These are phyloP conservation scores for Macrosiphum euphorbiae DNA, from an alignment of 2,888 invertebrate genomes.

Conservation along the genomic window DNA sequence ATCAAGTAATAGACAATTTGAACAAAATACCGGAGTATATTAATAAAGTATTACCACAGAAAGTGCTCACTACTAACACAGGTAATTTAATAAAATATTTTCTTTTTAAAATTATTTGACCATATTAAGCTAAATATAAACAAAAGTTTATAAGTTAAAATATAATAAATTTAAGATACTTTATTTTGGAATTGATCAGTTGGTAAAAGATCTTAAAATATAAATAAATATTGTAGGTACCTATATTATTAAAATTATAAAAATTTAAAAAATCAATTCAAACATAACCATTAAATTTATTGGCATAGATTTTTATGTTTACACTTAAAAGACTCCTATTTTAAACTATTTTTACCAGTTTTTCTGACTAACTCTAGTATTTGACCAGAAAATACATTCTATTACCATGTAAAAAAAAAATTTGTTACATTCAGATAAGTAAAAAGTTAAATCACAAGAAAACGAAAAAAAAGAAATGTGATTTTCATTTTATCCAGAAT, in stretches of 20 bases:
- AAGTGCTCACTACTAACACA: slow-evolving; percentile 70
- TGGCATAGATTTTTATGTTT: not conserved
- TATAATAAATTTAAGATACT: not conserved
- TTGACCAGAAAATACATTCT: not conserved
- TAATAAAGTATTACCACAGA: slow-evolving; percentile 70
- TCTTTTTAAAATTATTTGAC: not conserved
- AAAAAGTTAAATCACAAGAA: not conserved
- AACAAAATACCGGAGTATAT: slow-evolving; percentile 71
- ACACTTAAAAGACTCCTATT: too few species aligned
- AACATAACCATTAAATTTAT: not conserved
- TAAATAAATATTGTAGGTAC: not conserved
- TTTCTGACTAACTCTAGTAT: too few species aligned
- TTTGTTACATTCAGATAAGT: not conserved
- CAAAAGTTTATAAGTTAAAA: not conserved
- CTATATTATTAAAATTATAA: not conserved
- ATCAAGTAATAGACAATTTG: slow-evolving; percentile 71
- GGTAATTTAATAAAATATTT: slow-evolving; percentile 66
- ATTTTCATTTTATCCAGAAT: not conserved
- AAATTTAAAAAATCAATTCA: not conserved
- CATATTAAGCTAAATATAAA: not conserved
- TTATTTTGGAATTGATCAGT: not conserved
- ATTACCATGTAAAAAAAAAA: not conserved
- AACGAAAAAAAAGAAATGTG: not conserved
- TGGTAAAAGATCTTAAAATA: not conserved
- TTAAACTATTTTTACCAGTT: too few species aligned